These are phyloP conservation scores for Branchinecta lynchi DNA, from an alignment of 1,140 invertebrate genomes.

Conservation along the genomic window DNA sequence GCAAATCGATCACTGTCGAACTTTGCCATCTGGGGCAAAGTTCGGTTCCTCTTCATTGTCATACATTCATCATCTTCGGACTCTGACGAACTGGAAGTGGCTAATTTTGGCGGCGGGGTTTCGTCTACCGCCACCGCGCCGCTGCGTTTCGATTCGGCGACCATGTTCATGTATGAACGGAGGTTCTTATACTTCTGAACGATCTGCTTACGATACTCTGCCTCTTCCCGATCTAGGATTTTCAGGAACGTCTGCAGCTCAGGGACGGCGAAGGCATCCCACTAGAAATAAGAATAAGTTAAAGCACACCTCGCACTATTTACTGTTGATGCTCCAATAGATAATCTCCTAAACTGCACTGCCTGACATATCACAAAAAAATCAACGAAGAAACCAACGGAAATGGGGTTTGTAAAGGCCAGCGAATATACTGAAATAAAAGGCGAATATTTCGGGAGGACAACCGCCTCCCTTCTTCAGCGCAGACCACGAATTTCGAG, in stretches of 20 bases:
- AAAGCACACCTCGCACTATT: neutral
- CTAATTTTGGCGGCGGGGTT: neutral
- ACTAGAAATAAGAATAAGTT: conserved; percentile 32
- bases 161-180: neutral
- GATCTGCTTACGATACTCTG: conserved; percentile 38
- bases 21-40: neutral
- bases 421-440: too few species aligned
- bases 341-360: too few species aligned
- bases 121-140: neutral
- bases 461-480: too few species aligned
- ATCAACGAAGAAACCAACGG: too few species aligned
- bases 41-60: neutral
- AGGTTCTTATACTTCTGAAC: conserved; percentile 34
- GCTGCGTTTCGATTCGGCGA: neutral
- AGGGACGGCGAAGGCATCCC: conserved; percentile 42
- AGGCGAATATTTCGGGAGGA: too few species aligned
- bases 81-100: neutral
- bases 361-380: too few species aligned
- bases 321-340: too few species aligned
- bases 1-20: neutral
- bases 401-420: too few species aligned
- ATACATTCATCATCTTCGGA: neutral
- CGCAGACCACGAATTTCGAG: too few species aligned
- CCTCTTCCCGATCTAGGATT: conserved; percentile 41
- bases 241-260: conserved; percentile 42